Evolutionary conservation across 2,113 vertebrate genomes (phyloP).

Genomic region (Sylvia atricapilla): DNA sequence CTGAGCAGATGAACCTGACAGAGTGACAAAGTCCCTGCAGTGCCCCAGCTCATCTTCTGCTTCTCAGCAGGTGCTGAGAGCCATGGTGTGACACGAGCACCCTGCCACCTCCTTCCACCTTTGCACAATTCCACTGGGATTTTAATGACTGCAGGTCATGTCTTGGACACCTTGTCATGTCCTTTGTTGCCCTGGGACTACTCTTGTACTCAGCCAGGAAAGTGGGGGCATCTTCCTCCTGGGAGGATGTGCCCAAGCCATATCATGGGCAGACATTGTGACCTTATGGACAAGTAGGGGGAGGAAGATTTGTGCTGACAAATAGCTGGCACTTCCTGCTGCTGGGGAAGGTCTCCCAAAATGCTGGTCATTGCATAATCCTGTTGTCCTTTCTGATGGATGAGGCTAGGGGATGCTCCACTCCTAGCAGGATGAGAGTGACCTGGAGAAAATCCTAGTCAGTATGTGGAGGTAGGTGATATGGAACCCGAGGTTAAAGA

Average conservation of each 20-base stretch:
- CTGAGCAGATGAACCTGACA: background rate
- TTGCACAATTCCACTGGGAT: slow-evolving; percentile 44
- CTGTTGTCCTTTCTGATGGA: background rate
- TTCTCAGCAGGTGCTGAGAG: background rate
- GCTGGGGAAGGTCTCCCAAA: background rate
- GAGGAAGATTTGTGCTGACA: background rate
- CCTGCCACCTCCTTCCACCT: background rate
- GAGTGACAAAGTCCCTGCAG: background rate
- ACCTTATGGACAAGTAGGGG: background rate
- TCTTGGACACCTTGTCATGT: fast-evolving
- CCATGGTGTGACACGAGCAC: background rate
- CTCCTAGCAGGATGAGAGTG: background rate
- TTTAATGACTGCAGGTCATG: slow-evolving; percentile 55
- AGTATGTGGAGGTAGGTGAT: background rate
- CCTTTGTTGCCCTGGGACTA: background rate
- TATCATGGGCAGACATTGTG: fast-evolving
- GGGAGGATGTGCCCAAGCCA: fast-evolving
- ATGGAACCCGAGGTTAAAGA: background rate
- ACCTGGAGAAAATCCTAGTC: background rate
- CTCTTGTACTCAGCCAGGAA: background rate
- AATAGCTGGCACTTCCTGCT: background rate
- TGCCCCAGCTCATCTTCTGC: slow-evolving; percentile 1
- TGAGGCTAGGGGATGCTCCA: background rate
- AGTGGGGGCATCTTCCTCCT: background rate
- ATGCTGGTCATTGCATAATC: background rate